These are phyloP conservation scores for Oncopodura yosiiana DNA, from an alignment of 1,140 invertebrate genomes.

Conservation along the genomic window DNA sequence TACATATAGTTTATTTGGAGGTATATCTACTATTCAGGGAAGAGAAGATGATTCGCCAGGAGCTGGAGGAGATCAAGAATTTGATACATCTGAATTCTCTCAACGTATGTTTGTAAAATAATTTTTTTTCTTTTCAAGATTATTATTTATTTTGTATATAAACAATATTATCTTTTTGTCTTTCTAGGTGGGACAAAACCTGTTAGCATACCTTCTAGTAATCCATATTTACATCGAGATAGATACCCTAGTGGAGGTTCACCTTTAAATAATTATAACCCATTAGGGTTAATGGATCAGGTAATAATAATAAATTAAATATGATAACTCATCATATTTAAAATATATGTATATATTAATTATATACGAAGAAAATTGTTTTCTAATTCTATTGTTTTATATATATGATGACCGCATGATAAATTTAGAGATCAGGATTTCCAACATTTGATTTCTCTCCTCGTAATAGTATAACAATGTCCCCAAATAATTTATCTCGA, in stretches of 20 bases:
- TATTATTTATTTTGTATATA: not conserved
- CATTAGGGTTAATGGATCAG: slow-evolving; percentile 17
- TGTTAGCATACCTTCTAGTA: slow-evolving; percentile 30
- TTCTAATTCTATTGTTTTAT: too few species aligned
- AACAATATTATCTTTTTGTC: not conserved
- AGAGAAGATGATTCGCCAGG: slow-evolving; percentile 32
- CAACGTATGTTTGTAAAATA: slow-evolving; percentile 1
- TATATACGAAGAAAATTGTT: too few species aligned
- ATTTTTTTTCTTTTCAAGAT: not conserved
- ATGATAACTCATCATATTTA: too few species aligned
- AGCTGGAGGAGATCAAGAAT: slow-evolving; percentile 28
- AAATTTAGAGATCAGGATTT: too few species aligned
- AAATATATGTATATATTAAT: too few species aligned
- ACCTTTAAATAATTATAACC: slow-evolving; percentile 25
- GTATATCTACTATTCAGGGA: too few species aligned
- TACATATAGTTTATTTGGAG: too few species aligned
- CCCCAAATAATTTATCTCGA: slow-evolving; percentile 9
- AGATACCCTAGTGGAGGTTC: slow-evolving; percentile 33
- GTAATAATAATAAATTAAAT: slow-evolving; percentile 5
- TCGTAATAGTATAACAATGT: slow-evolving; percentile 19
- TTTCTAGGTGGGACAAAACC: slow-evolving; percentile 28
- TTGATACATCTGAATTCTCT: slow-evolving; percentile 12
- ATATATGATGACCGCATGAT: too few species aligned
- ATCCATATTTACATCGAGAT: slow-evolving; percentile 27
- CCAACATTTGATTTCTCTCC: slow-evolving; percentile 32